Conservation (phyloP, 1,140 invertebrate genomes). For the Pogonognathellus flavescens region DNA sequence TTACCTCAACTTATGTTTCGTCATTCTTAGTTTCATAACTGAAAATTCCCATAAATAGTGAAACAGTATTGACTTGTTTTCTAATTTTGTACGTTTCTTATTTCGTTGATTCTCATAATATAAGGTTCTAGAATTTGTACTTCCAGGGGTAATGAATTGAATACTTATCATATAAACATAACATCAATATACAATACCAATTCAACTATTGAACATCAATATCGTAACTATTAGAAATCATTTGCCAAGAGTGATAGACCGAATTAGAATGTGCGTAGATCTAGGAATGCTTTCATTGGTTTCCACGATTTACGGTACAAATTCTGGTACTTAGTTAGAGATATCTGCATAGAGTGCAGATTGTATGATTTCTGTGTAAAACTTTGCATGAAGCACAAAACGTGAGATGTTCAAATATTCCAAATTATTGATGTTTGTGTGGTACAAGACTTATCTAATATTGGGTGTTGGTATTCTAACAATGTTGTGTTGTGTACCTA, state of each 20-base stretch:
- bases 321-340: slow-evolving; percentile 15
- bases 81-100: slow-evolving; percentile 50
- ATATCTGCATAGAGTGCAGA: not conserved
- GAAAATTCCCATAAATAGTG: slow-evolving; percentile 44
- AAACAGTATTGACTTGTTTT: slow-evolving; percentile 50
- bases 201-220: slow-evolving; percentile 25
- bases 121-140: slow-evolving; percentile 39
- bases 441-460: slow-evolving; percentile 31
- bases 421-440: slow-evolving; percentile 40
- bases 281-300: slow-evolving; percentile 22
- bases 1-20: slow-evolving; percentile 46
- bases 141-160: slow-evolving; percentile 39
- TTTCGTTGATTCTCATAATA: slow-evolving; percentile 49
- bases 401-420: slow-evolving; percentile 45
- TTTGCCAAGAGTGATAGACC: slow-evolving; percentile 27
- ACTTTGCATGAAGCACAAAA: slow-evolving; percentile 29
- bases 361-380: slow-evolving; percentile 22
- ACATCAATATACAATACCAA: not conserved
- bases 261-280: slow-evolving; percentile 16
- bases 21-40: slow-evolving; percentile 49
- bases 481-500: slow-evolving; percentile 39
- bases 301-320: slow-evolving; percentile 13
- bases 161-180: slow-evolving; percentile 36
- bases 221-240: slow-evolving; percentile 30
- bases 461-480: slow-evolving; percentile 24